Percentiles rank a stretch among this genome's conserved stretches.
Conservation (phyloP, 2,888 invertebrate genomes). For the Coelopa pilipes region DNA sequence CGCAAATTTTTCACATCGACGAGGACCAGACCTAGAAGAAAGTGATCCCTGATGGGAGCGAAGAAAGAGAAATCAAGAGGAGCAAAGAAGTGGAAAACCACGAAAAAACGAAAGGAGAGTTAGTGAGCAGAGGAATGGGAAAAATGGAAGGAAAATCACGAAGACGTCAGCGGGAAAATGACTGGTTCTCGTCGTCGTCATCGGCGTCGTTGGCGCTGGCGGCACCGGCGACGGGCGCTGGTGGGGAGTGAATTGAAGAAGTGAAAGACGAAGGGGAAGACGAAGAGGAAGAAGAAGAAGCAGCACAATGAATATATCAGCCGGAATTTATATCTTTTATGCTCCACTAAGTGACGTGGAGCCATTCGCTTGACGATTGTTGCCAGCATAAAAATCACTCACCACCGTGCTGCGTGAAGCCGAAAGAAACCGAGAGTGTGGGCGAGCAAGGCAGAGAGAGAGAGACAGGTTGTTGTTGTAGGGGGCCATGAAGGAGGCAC, state of each 20-base stretch:
- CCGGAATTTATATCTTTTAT: conserved; percentile 55
- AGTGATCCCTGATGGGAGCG: too few relatives aligned
- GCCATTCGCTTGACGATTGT: conserved; percentile 54
- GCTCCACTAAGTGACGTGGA: conserved; percentile 49
- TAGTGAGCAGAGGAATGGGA: too few relatives aligned
- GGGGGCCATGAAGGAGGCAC: too few relatives aligned
- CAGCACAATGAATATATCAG: conserved; percentile 55
- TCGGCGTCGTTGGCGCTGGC: neutral
- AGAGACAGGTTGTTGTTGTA: too few relatives aligned
- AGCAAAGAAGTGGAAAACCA: conserved; percentile 3
- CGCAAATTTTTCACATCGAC: conserved; percentile 38
- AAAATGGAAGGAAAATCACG: too few relatives aligned
- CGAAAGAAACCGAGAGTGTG: neutral
- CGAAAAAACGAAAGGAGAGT: conserved; percentile 6
- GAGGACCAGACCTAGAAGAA: too few relatives aligned
- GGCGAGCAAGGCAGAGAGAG: neutral
- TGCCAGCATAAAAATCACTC: conserved; percentile 20
- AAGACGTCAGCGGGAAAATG: neutral
- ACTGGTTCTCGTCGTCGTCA: conserved; percentile 5
- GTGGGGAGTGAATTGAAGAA: too few relatives aligned
- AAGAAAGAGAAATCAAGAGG: too few relatives aligned
- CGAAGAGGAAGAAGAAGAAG: too few relatives aligned
- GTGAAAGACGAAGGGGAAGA: too few relatives aligned
- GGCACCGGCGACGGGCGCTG: too few relatives aligned
- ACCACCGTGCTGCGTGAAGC: neutral